Evolutionary conservation across 2,113 vertebrate species (phyloP), one percentile per base, ranked within the genome.

Genomic region (Vicugna pacos): DNA sequence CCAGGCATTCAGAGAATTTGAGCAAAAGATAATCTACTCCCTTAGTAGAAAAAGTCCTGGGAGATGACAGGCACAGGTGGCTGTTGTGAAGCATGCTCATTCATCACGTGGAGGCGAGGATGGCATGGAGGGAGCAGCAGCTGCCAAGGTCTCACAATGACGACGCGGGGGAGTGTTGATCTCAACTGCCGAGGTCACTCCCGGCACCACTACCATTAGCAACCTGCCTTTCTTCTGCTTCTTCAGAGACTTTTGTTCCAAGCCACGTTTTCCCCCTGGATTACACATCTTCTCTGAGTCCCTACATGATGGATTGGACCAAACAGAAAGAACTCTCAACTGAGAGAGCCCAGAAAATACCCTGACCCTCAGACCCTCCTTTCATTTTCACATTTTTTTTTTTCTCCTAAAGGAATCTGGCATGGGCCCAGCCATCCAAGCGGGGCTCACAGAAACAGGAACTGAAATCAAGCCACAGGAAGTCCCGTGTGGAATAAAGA

Each of bases 401-500:
- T 79, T 28, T 19, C 64, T 38, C 6, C 52, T 73, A 83, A 82
- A 93, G 87, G 83, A 81, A 52, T 65, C 12, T 48, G 72, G 60
- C 90, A 15, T n/a, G 48, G 84, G 80, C 32, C 65, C n/a, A 62
- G 84, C 46, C 67, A 76, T 65, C 73, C 64, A 62, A 72, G 22
- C 16, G 20, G 42, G 42, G 56, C 87, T 86, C 20, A 89, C 67
- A 77, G 60, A 95, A 92, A 58, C 73, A 95, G 91, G 69, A 77
- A 81, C 65, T 77, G 48, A 84, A 58, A 77, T 79, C 77, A 90
- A 70, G 96, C 50, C 76, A 58, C 48, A 60, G 87, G 84, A 92
- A 93, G 60, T 79, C 76, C 94, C 64, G 95, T 56, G 75, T 32
- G 13, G 58, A 87, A 90, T 30, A 87, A 73, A 96, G 54, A 89